Conservation (phyloP, 2,888 invertebrate species). For the Conchocele bisecta region DNA sequence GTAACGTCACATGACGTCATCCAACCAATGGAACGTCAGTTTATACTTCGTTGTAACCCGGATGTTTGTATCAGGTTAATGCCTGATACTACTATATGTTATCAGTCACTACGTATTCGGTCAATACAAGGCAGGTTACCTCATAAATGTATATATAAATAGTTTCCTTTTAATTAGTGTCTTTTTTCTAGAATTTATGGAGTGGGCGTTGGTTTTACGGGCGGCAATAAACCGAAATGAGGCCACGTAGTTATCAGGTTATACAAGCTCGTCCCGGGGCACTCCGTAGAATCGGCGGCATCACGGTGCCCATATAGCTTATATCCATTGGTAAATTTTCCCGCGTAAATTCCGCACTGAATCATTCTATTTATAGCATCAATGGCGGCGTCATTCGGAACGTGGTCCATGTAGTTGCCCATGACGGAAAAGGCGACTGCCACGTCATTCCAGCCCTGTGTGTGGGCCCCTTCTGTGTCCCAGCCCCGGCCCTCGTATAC, state of each 20-base stretch:
- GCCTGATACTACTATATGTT: too few species aligned
- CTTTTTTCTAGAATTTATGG: too few species aligned
- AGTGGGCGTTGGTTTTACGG: slow-evolving; percentile 57
- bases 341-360: slow-evolving; percentile 21
- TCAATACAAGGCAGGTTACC: too few species aligned
- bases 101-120: too few species aligned
- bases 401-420: slow-evolving; percentile 71
- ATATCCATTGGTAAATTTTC: slow-evolving; percentile 68
- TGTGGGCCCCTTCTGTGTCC: slow-evolving; percentile 89
- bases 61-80: too few species aligned
- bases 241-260: slow-evolving; percentile 66
- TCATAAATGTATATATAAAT: too few species aligned
- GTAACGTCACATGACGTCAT: too few species aligned
- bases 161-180: too few species aligned
- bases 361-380: slow-evolving; percentile 12
- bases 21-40: too few species aligned
- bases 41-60: too few species aligned
- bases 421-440: slow-evolving; percentile 76
- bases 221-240: slow-evolving; percentile 49
- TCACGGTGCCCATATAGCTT: slow-evolving; percentile 75
- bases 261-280: slow-evolving; percentile 73
- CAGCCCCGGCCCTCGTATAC: slow-evolving; percentile 90
- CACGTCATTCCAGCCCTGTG: slow-evolving; percentile 86
- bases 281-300: slow-evolving; percentile 61
- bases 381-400: slow-evolving; percentile 70